Evolutionary conservation across 2,888 invertebrate genomes (phyloP).

Genomic region (Cetonia aurata): DNA sequence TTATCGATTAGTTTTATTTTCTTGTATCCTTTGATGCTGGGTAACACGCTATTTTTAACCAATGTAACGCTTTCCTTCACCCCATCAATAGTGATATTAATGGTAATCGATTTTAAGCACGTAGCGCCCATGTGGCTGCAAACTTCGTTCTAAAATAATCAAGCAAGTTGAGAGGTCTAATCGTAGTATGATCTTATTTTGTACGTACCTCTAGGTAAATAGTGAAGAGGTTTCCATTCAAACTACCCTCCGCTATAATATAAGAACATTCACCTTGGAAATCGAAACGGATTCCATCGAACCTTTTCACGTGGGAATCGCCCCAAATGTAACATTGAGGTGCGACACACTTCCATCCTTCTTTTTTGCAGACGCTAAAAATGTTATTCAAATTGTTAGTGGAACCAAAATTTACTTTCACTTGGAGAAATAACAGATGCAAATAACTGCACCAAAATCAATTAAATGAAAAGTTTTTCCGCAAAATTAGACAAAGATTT

Average conservation of each 20-base stretch:
- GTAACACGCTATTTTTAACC: background rate
- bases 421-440: too few relatives aligned
- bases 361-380: constrained; percentile 8
- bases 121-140: constrained; percentile 9
- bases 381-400: too few relatives aligned
- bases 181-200: background rate
- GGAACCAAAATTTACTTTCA: too few relatives aligned
- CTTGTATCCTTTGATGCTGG: background rate
- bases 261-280: constrained; percentile 30
- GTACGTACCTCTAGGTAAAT: background rate
- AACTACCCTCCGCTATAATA: background rate
- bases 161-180: background rate
- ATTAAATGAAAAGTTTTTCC: too few relatives aligned
- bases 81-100: background rate
- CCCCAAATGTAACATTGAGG: constrained; percentile 80
- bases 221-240: background rate
- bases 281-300: constrained; percentile 71
- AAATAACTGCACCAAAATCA: too few relatives aligned
- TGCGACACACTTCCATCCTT: constrained; percentile 9
- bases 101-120: constrained; percentile 11
- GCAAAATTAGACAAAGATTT: too few relatives aligned
- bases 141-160: constrained; percentile 2
- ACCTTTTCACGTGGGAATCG: constrained; percentile 85
- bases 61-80: background rate
- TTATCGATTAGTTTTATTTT: background rate